Evolutionary conservation across 2,113 vertebrate genomes (phyloP), one percentile per base, ranked within the genome.

Genomic region (Dendropsophus ebraccatus): DNA sequence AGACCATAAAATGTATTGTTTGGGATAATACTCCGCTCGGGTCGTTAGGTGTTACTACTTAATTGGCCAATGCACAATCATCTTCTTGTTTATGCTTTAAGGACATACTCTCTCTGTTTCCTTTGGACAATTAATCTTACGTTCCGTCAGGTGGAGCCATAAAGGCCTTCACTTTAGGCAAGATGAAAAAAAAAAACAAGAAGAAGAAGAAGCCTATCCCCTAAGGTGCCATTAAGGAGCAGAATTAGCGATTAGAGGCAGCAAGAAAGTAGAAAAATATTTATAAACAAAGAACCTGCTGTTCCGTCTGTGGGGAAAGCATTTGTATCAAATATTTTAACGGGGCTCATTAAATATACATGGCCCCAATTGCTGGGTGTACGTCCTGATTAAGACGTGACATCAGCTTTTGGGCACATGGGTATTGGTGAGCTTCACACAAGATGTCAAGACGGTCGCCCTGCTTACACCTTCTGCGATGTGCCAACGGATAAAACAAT

Each of bases 231-330:
- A 87, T 87, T 87, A 87, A 87, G 78, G 28, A 87, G 78, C 78
- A 87, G 85, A 87, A 87, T 87, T 81, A 87, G 85, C 69, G 78
- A 87, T 87, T 81, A 87, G 85, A 72, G 69, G 85, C 77, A 74
- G 84, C 52, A 87, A 87, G 85, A 87, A 87, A 87, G 85, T 87
- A 87, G 85, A 87, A 87, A 86, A 87, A 87, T 87, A 87, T 87
- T 81, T 87, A 81, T 87, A 87, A 87, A 87, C 85, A 87, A 74
- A 81, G 85, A 87, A 87, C 69, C 85, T 87, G 85, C 85, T 87
- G 85, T 75, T 81, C 81, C 85, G 78, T 87, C 85, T 87, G 85
- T 87, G 81, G 85, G 85, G 85, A 87, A 87, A 87, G 85, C 85
- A 81, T 80, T 87, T 81, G 65, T 81, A 87, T 81, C 81, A 81